Evolutionary conservation across 2,888 invertebrate species (phyloP).

Genomic region (Leptopilina myrica): DNA sequence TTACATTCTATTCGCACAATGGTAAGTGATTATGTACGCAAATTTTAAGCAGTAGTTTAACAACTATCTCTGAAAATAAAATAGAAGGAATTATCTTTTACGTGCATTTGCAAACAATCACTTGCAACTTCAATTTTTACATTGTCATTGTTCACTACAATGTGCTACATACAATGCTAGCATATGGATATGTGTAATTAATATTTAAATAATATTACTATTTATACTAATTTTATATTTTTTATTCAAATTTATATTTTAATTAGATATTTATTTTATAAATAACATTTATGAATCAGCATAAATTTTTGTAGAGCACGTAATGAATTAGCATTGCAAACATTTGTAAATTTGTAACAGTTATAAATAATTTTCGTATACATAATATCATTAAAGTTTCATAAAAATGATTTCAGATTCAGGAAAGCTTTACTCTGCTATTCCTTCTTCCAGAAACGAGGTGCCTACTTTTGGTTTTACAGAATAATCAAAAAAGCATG

Average conservation of each 20-base stretch:
- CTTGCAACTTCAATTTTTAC: neutral
- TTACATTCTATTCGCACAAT: neutral
- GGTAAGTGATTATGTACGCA: neutral
- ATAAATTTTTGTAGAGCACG: no score
- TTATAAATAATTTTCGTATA: no score
- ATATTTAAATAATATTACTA: no score
- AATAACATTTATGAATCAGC: no score
- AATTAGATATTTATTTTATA: no score
- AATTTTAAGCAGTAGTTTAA: neutral
- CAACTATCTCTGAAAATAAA: neutral
- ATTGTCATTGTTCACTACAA: neutral
- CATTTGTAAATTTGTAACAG: no score
- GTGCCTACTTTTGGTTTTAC: slow-evolving; percentile 29
- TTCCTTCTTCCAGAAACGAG: slow-evolving; percentile 34
- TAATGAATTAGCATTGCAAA: no score
- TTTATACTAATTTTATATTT: no score
- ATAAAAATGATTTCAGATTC: slow-evolving; percentile 2
- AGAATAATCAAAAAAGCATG: slow-evolving; percentile 23
- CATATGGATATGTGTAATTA: no score
- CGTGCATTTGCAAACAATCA: neutral
- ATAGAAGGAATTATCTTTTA: neutral
- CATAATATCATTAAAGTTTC: no score
- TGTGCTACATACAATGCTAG: no score
- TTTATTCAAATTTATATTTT: no score
- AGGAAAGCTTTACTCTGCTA: slow-evolving; percentile 23